phyloP scores from a whole-genome alignment of 2,888 invertebrate genomes.

The Apomyelois bistriatella region DNA sequence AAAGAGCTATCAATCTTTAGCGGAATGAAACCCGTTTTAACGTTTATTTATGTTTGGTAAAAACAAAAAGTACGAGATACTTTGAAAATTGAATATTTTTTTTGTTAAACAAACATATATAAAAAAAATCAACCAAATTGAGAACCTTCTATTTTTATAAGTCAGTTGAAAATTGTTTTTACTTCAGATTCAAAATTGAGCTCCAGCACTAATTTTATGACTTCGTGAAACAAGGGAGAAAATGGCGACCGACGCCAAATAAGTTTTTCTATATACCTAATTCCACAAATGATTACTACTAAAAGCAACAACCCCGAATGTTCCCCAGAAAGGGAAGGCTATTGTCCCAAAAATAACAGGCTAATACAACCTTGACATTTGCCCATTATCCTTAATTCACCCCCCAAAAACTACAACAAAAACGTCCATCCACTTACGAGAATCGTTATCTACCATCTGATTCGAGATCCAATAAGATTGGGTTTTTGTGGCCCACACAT shows the following conservation, averaged over 20 bases:
- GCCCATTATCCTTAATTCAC: constrained; percentile 4
- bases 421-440: constrained; percentile 22
- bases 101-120: too few species aligned
- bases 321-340: background rate
- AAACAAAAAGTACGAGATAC: constrained; percentile 53
- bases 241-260: too few species aligned
- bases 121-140: too few species aligned
- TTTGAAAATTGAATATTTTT: too few species aligned
- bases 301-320: too few species aligned
- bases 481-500: constrained; percentile 37
- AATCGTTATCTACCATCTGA: constrained; percentile 43
- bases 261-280: too few species aligned
- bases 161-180: too few species aligned
- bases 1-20: constrained; percentile 68
- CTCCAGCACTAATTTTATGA: too few species aligned
- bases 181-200: too few species aligned
- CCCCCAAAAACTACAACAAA: constrained; percentile 11
- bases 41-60: constrained; percentile 71
- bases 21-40: constrained; percentile 60
- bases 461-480: constrained; percentile 39
- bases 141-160: too few species aligned
- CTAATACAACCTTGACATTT: background rate
- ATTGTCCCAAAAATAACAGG: background rate
- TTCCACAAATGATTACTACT: too few species aligned
- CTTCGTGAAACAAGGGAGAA: too few species aligned